Evolutionary conservation across 2,113 vertebrate species (phyloP).

Genomic region (Cyprinus carpio): DNA sequence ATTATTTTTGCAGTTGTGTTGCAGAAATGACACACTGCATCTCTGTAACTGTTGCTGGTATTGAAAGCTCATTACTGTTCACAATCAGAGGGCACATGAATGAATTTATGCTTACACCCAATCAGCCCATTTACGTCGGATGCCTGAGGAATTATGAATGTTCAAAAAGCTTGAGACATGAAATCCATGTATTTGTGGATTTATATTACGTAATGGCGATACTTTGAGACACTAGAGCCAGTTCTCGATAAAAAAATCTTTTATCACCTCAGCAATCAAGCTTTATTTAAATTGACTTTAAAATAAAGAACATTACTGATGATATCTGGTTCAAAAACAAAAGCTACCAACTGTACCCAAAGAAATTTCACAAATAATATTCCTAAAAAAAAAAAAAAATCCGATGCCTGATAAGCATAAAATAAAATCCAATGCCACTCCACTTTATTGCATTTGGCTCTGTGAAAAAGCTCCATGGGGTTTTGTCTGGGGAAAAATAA

Average conservation of each 20-base stretch:
- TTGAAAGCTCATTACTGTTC: not conserved
- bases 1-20: not conserved
- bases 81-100: not conserved
- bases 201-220: not conserved
- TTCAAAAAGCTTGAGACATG: not conserved
- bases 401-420: slow-evolving; percentile 38
- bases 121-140: not conserved
- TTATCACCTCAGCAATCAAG: not conserved
- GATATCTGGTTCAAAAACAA: slow-evolving; percentile 23
- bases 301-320: slow-evolving; percentile 28
- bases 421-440: slow-evolving; percentile 52
- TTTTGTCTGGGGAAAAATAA: slow-evolving; percentile 55
- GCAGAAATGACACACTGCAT: not conserved
- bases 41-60: not conserved
- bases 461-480: slow-evolving; percentile 54
- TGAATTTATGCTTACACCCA: not conserved
- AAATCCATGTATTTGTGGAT: not conserved
- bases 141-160: not conserved
- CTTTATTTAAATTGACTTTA: slow-evolving; percentile 15
- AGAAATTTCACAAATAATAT: slow-evolving; percentile 30
- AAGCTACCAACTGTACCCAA: slow-evolving; percentile 21
- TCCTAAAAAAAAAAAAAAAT: not conserved
- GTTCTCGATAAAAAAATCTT: too few species aligned
- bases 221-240: not conserved
- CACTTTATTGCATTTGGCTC: slow-evolving; percentile 54